A percentile compares a stretch with the other conserved stretches of the same genome.
These are phyloP conservation scores for Diarsia mendica DNA, from an alignment of 2,888 invertebrate species.

Conservation along the genomic window DNA sequence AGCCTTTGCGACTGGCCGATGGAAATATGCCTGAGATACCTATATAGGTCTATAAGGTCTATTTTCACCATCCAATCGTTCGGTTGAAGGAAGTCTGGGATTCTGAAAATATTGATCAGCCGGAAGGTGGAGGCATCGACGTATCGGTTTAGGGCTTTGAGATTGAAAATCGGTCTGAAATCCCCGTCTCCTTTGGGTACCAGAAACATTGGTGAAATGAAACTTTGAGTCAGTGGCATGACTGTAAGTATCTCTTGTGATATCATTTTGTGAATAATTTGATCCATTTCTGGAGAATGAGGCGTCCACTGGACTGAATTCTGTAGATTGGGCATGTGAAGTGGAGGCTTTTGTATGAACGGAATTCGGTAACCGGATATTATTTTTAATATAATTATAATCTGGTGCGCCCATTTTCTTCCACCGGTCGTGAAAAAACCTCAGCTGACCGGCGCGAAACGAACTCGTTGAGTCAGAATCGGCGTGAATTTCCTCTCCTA, in stretches of 20 bases:
- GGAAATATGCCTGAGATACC: not conserved
- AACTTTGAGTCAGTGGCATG: not conserved
- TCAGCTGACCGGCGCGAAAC: too few species aligned
- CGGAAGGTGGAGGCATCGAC: conserved; percentile 5
- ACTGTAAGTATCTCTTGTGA: not conserved
- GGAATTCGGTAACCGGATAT: too few species aligned
- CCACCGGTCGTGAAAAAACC: too few species aligned
- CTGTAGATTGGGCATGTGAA: not conserved
- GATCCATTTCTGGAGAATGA: not conserved
- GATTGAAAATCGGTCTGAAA: too few species aligned
- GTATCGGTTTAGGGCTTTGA: too few species aligned
- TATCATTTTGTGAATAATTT: conserved; percentile 3
- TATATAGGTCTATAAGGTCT: too few species aligned
- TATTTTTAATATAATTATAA: too few species aligned
- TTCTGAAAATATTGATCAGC: conserved; percentile 5
- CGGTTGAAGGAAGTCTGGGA: conserved; percentile 7
- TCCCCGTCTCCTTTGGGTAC: too few species aligned
- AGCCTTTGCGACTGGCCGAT: not conserved
- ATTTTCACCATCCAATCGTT: conserved; percentile 4
- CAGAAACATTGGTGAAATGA: not conserved
- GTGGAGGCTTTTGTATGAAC: not conserved
- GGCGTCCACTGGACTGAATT: not conserved
- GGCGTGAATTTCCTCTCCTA: too few species aligned
- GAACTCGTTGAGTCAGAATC: too few species aligned
- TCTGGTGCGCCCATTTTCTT: too few species aligned